These are phyloP conservation scores for Luscinia megarhynchos DNA, from an alignment of 2,797 vertebrate species.

Conservation along the genomic window DNA sequence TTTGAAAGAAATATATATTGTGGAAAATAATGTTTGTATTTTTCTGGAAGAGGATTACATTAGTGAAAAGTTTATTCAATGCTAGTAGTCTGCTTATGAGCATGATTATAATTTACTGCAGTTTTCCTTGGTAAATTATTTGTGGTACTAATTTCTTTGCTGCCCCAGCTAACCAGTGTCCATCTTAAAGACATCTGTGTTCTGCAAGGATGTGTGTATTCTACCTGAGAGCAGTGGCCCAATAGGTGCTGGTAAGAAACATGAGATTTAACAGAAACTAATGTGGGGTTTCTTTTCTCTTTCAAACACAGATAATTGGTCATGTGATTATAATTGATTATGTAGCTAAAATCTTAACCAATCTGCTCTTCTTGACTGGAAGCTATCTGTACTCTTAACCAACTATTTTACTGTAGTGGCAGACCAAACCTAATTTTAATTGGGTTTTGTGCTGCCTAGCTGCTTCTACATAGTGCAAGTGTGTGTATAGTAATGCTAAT, in stretches of 20 bases:
- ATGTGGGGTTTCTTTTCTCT: background rate
- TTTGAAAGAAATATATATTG: background rate
- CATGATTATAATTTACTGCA: background rate
- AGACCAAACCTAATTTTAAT: background rate
- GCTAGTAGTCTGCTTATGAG: background rate
- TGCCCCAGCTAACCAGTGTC: background rate
- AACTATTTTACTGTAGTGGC: background rate
- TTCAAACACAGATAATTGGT: background rate
- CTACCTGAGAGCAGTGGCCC: background rate
- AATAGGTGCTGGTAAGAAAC: background rate
- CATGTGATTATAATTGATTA: background rate
- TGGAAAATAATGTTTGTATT: background rate
- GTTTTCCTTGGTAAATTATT: background rate
- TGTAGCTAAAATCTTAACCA: background rate
- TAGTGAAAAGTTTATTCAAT: background rate
- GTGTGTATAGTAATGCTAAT: background rate
- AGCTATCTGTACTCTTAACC: background rate
- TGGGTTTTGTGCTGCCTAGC: background rate
- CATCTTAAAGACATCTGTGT: background rate
- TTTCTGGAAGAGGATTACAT: background rate
- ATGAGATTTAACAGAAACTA: background rate
- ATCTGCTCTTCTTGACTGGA: background rate
- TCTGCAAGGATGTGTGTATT: background rate
- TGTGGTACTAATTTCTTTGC: background rate
- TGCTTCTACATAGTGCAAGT: background rate